phyloP scores from a whole-genome alignment of 2,888 invertebrate genomes.

The Hipparchia sbordonii region DNA sequence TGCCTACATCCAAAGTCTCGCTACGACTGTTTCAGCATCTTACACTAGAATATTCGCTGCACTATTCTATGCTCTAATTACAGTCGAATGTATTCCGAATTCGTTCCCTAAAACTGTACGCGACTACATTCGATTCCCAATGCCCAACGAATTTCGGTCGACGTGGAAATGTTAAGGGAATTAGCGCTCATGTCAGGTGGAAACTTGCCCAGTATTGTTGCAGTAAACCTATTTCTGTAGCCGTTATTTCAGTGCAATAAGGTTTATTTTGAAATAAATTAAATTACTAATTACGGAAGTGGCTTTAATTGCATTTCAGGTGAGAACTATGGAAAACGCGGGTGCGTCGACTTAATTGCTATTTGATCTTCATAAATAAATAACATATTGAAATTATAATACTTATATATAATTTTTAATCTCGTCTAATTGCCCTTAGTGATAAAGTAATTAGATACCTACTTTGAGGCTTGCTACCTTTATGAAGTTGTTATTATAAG shows the following conservation, averaged over 20 bases:
- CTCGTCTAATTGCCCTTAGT: too few relatives aligned
- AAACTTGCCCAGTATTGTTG: background rate
- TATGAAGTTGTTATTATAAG: too few relatives aligned
- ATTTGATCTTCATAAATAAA: background rate
- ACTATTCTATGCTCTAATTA: too few relatives aligned
- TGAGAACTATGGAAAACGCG: background rate
- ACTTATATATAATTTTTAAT: too few relatives aligned
- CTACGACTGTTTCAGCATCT: too few relatives aligned
- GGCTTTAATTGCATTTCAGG: background rate
- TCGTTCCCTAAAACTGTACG: background rate
- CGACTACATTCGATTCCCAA: slow-evolving; percentile 14
- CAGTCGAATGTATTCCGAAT: background rate
- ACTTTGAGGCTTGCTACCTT: too few relatives aligned
- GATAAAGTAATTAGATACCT: too few relatives aligned
- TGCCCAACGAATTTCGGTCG: slow-evolving; percentile 14
- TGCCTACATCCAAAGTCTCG: too few relatives aligned
- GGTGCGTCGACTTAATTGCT: background rate
- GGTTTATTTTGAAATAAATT: slow-evolving; percentile 11
- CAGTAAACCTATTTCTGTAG: background rate
- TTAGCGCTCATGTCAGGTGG: slow-evolving; percentile 12
- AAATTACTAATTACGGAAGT: slow-evolving; percentile 18
- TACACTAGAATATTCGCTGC: too few relatives aligned
- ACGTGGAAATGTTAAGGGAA: slow-evolving; percentile 12
- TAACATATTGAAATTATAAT: too few relatives aligned
- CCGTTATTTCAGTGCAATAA: background rate